Base-by-base conservation (phyloP, 1,140 invertebrate species). In the Agraylea sexmaculata region DNA sequence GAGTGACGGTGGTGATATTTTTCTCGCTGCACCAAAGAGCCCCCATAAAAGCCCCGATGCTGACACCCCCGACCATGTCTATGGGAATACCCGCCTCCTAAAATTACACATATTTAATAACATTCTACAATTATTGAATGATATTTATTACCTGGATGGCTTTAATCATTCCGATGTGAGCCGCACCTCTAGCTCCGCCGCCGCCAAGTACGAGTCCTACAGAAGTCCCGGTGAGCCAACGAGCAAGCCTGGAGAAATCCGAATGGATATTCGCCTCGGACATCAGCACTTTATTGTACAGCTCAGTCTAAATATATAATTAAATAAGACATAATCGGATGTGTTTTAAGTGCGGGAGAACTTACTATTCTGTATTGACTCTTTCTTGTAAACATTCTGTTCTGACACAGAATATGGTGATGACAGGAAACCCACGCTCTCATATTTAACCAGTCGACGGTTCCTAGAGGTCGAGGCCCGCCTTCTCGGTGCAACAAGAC, bases 21-120 rank as follows among this genome's bases (percentile, higher is more conserved):
- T 86, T 77, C 53, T 97, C 90, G 66, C 88, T 83, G 51, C 88
- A 92, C 87, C 90, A 99, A 0, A 99, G 63, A 1, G 90, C 94
- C 12, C 92, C 92, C 80, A 99, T 94, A 51, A 97, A 87, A 0
- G 92, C 84, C 2, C 94, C 94, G 49, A 98, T 98, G 53, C 90
- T 95, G 5, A 96, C 93, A 3, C 94, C 93, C 2, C 92, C 93
- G 4, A 98, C 84, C 87, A 97, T 95, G 60, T 97, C 93, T 43
- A 97, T 92, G 0, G 93, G 93, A 54, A 97, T 95, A 2, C 89
- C 90, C 10, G 87, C 89, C 60, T 97, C 93, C 64, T 81, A 57
- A 19, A 66, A 56, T 39, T 43, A 21, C 5, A 12, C 31, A 42
- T 27, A 45, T 43, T 37, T 12, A 12, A 33, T 22, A 40, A 34